Evolutionary conservation across 2,113 vertebrate species (phyloP), one percentile per base, ranked within the genome.

Genomic region (Oenanthe melanoleuca): DNA sequence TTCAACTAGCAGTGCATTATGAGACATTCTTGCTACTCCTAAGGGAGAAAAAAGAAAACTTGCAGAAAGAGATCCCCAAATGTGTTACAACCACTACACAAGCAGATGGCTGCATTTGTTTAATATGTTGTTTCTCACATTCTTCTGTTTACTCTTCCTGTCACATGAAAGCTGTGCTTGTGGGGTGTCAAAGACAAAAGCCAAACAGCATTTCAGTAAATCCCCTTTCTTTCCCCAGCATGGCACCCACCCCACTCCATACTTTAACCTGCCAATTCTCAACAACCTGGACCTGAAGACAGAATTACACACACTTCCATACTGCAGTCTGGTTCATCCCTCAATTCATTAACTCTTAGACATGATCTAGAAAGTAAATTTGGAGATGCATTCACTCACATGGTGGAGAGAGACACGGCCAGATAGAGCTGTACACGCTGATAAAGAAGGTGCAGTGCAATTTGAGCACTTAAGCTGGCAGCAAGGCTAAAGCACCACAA

Each of bases 81-180:
- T 42, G 73, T 95, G 93, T 95, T 96, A 95, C 79, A 93, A 95
- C 90, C 90, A 96, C 79, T 80, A 92, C 74, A 85, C 44, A 90
- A 81, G 69, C 86, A 71, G 90, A 96, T 97, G 97, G 96, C 91
- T 97, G 83, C 93, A 93, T 86, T 88, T 77, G 94, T 97, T 96
- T 96, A 95, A 97, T 94, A 97, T 88, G 95, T 93, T 97, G 95
- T 93, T 97, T 97, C 96, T 94, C 93, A 93, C 78, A 95, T 97
- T 91, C 94, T 81, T 95, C 88, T 95, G 69, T 95, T 96, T 96
- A 94, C 95, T 95, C 81, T 91, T 92, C 94, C 92, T 83, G 80
- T 95, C 95, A 95, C 45, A 56, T 86, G 88, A 87, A 98, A 97
- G 96, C 97, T 96, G 86, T 93, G 73, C 65, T 61, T 91, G 86